phyloP scores from a whole-genome alignment of 2,888 invertebrate species.

The Meliscaeva auricollis region DNA sequence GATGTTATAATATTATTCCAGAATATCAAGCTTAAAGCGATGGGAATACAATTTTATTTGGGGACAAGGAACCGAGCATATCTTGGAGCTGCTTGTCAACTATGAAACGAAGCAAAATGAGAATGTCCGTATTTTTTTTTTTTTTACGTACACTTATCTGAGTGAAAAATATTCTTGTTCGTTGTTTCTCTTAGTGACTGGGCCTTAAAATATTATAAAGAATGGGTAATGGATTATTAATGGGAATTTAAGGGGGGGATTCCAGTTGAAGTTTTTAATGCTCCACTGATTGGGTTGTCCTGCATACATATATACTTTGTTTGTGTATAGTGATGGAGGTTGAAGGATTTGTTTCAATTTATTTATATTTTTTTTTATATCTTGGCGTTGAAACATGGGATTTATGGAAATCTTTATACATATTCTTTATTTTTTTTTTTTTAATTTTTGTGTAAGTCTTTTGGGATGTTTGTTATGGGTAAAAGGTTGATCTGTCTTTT shows the following conservation, averaged over 20 bases:
- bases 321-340: neutral
- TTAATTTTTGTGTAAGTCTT: neutral
- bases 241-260: constrained; percentile 49
- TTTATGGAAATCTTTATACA: neutral
- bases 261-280: constrained; percentile 40
- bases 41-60: constrained; percentile 11
- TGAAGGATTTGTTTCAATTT: neutral
- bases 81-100: constrained; percentile 4
- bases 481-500: too few species aligned
- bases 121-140: constrained; percentile 43
- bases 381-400: neutral
- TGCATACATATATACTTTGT: neutral
- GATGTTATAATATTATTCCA: constrained; percentile 17
- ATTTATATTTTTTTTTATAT: neutral
- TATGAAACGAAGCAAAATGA: constrained; percentile 5
- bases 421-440: neutral
- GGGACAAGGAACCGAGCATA: neutral
- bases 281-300: neutral
- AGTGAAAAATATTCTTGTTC: neutral
- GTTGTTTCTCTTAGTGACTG: neutral
- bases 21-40: constrained; percentile 2
- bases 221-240: constrained; percentile 69
- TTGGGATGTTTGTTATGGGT: neutral
- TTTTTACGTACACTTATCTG: neutral
- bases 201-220: neutral